Evolutionary conservation across 2,113 vertebrate genomes (phyloP), one percentile per base, ranked within the genome.

Genomic region (Sterna hirundo): DNA sequence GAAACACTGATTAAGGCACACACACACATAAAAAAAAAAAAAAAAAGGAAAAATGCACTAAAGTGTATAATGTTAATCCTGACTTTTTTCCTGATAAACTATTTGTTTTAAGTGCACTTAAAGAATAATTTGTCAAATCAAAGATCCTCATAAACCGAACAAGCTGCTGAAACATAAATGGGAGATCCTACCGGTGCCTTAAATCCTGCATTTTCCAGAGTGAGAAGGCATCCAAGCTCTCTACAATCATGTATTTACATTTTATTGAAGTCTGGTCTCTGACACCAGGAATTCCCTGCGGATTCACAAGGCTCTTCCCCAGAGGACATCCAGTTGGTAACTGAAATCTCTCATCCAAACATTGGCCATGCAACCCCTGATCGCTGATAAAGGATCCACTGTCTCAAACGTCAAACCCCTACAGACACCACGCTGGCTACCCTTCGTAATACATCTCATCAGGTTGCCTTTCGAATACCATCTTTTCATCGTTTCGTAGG

Each of bases 311-410:
- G 36, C 42, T 68, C 54, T 58, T 36, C 61, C 25, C 38, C 32
- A 30, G n/a, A 15, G 13, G 27, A 38, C 0, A 1, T 15, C 10
- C 26, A 18, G 5, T 10, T 0, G 1, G n/a, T 34, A 19, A 58
- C 54, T 1, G 3, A 49, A 40, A 47, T 15, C 49, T 40, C 47
- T 12, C 49, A 79, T 6, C 66, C 32, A 60, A 9, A 29, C 2
- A 3, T 5, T 23, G 36, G 32, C 55, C 3, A 11, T 2, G 26
- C 42, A 34, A 62, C 5, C 21, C 22, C 30, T 0, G 2, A 47
- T 2, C 2, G 1, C n/a, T 18, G 42, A 47, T 15, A 36, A 66
- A 85, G 27, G 27, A 68, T 54, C 40, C 9, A 17, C 17, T 1
- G 19, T 29, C 55, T 44, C n/a, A 27, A 15, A 47, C 5, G 2